Evolutionary conservation across 2,797 vertebrate species (phyloP), one percentile per base, ranked within the genome.

Genomic region (Lagodon rhomboides): DNA sequence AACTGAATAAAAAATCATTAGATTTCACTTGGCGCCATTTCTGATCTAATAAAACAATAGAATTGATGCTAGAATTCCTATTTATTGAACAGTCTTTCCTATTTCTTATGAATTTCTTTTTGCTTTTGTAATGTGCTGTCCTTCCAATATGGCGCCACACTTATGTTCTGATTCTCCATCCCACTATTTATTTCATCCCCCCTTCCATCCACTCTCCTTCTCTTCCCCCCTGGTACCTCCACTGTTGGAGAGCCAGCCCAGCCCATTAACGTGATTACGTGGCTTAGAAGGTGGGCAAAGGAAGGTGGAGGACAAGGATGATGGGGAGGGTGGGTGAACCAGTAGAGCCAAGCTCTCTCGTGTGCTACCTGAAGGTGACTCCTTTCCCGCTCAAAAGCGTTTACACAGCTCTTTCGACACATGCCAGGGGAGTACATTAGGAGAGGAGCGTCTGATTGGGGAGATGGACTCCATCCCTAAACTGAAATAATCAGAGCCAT

Each of bases 341-440:
- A 80, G 66, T 38, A 22, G 66, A 68, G 68, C 41, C 63, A 47
- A 12, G 3, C 54, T 71, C 63, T 87, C 73, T 56, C 0, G 1
- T 30, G 73, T 41, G 62, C 77, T 73, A 71, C 80, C 82, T 87
- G 87, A 93, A 94, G 92, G 91, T 93, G 90, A 93, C 89, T 81
- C 71, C 67, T 68, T 44, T 77, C 64, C 77, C 15, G 22, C 75
- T 77, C 68, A 80, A 89, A 92, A 91, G 56, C 17, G 74, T 92
- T 85, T 85, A 86, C 87, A 83, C 90, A 89, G 91, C 90, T 89
- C 69, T 88, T 90, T 88, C 4, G 15, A 68, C 71, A 79, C 12
- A 2, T 0, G 73, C 76, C 87, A 89, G 60, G 50, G 23, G 65
- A 88, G 73, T 68, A 50, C 83, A 92, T 90, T 89, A 89, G 60